Evolutionary conservation across 53 echinoderm and acorn worm genomes (phyloP).

Genomic region (Hippasteria phrygiana): DNA sequence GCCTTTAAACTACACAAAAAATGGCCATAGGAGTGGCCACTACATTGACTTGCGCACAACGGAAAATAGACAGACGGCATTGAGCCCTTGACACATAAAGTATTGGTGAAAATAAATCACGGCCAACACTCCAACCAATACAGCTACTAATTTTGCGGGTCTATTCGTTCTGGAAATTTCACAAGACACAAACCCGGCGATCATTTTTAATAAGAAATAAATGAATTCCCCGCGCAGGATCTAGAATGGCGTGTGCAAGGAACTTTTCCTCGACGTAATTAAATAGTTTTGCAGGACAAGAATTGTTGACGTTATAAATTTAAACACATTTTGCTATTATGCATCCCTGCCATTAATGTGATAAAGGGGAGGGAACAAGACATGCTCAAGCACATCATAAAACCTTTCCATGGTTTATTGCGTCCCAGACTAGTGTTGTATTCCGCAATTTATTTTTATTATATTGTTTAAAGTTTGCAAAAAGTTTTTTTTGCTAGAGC

Average conservation of each 20-base stretch:
- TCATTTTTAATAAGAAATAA: not conserved
- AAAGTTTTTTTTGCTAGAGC: too few species aligned
- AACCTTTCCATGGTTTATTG: too few species aligned
- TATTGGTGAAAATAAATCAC: constrained; percentile 17
- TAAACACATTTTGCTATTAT: too few species aligned
- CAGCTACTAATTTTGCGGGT: constrained; percentile 51
- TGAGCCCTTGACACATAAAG: constrained; percentile 46
- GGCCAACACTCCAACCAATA: constrained; percentile 42
- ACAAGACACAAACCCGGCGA: not conserved
- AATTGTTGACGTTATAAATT: too few species aligned
- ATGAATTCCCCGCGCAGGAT: not conserved
- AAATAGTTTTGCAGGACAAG: not conserved
- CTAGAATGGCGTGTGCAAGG: not conserved
- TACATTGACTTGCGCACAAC: not conserved
- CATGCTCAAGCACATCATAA: too few species aligned
- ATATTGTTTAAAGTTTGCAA: too few species aligned
- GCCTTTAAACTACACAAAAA: too few species aligned
- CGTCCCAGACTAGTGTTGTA: too few species aligned
- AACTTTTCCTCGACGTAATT: not conserved
- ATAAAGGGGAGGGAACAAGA: too few species aligned
- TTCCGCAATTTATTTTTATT: too few species aligned
- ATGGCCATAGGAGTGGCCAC: not conserved
- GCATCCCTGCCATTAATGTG: too few species aligned
- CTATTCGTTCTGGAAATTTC: constrained; percentile 6
- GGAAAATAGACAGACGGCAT: not conserved